These are phyloP conservation scores for Lithobates sylvaticus DNA, from an alignment of 2,797 vertebrate genomes.

Conservation along the genomic window DNA sequence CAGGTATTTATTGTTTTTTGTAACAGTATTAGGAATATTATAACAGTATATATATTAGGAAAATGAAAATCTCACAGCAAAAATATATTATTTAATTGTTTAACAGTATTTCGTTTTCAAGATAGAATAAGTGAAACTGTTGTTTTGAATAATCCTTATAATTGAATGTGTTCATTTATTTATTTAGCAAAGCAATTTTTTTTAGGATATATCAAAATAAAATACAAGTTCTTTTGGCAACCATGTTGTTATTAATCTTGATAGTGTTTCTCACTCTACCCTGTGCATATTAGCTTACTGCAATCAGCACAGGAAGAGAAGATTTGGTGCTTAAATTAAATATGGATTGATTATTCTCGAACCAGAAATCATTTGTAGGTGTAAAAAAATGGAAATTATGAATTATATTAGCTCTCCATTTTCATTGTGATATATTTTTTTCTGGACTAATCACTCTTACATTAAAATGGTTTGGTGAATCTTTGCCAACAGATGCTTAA, in stretches of 20 bases:
- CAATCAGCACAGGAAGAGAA: conserved; percentile 68
- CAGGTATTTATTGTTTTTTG: no score
- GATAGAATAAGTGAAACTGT: no score
- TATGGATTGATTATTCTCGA: conserved; percentile 71
- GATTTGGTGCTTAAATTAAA: conserved; percentile 65
- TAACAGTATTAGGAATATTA: no score
- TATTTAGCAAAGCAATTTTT: not conserved
- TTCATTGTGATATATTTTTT: not conserved
- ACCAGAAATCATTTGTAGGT: conserved; percentile 69
- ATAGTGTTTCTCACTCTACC: conserved; percentile 57
- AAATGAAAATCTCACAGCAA: not conserved
- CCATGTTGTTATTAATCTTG: conserved; percentile 65
- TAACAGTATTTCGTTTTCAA: conserved; percentile 22
- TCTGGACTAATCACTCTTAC: not conserved
- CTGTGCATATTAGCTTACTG: conserved; percentile 65
- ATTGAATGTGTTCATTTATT: conserved; percentile 2
- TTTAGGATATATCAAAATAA: conserved; percentile 48
- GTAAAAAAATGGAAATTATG: conserved; percentile 65
- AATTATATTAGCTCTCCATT: conserved; percentile 62
- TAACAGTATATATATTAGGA: no score
- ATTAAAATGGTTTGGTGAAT: not conserved
- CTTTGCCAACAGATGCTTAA: not conserved
- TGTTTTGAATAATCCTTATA: no score
- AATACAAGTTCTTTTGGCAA: conserved; percentile 38
- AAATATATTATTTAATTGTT: not conserved